A percentile compares a stretch with the other conserved stretches of the same genome.
Evolutionary conservation across 2,888 invertebrate species (phyloP).

Genomic region (Heliconius aoede): DNA sequence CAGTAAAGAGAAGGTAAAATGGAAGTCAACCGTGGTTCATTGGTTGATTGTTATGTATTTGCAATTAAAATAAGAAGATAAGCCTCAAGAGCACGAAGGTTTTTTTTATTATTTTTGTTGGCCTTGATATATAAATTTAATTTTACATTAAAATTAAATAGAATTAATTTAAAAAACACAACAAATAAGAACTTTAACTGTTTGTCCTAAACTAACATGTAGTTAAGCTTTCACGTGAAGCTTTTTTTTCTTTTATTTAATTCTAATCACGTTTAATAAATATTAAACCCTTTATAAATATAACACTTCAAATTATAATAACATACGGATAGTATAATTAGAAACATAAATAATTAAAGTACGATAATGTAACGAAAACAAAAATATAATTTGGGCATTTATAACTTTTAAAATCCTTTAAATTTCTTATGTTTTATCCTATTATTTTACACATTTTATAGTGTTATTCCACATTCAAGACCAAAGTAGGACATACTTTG

Average conservation of each 20-base stretch:
- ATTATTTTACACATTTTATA: background rate
- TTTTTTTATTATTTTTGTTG: background rate
- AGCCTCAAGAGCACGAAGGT: background rate
- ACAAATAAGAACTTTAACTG: too few relatives aligned
- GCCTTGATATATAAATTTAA: background rate
- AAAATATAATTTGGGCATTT: too few relatives aligned
- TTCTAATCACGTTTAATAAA: background rate
- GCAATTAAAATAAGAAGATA: slow-evolving; percentile 27
- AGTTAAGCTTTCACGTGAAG: background rate
- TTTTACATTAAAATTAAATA: background rate
- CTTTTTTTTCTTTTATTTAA: background rate
- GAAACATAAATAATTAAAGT: background rate
- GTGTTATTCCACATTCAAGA: too few relatives aligned
- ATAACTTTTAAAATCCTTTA: too few relatives aligned
- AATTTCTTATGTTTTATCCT: too few relatives aligned
- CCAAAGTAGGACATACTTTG: too few relatives aligned
- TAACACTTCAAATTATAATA: background rate
- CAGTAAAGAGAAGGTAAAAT: slow-evolving; percentile 8
- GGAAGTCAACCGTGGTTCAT: background rate
- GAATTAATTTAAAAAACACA: background rate
- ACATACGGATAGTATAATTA: background rate
- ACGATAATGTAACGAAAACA: background rate
- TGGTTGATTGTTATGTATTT: slow-evolving; percentile 28
- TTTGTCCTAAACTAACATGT: background rate
- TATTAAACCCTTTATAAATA: background rate